Percentiles rank a stretch among this genome's conserved stretches.
Evolutionary conservation across 2,113 vertebrate genomes (phyloP).

Genomic region (Chascanopsetta lugubris): DNA sequence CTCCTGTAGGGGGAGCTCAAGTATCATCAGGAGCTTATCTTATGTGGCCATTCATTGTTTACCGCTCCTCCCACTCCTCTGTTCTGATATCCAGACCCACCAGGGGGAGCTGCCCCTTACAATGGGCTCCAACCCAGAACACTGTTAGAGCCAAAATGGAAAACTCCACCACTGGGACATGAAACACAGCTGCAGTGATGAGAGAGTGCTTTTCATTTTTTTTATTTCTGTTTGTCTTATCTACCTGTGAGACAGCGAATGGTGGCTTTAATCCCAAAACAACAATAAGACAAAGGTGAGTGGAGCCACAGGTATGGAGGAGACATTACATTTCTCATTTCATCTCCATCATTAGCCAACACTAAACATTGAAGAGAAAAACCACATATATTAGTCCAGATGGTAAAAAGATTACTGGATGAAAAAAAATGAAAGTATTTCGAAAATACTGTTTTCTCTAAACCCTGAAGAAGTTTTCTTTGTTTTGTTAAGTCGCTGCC

Average conservation of each 20-base stretch:
- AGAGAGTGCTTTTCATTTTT: not conserved
- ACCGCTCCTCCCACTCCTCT: not conserved
- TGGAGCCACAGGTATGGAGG: conserved; percentile 10
- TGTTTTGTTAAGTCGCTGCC: conserved; percentile 24
- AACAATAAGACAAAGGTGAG: not conserved
- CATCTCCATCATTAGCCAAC: conserved; percentile 16
- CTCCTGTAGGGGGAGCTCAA: too few species aligned
- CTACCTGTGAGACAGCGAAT: not conserved
- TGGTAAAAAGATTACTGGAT: too few species aligned
- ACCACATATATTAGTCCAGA: too few species aligned
- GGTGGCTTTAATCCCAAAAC: conserved; percentile 20
- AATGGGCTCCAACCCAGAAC: not conserved
- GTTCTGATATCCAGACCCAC: not conserved
- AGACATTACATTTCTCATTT: not conserved
- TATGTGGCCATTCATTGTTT: not conserved
- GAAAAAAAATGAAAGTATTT: too few species aligned
- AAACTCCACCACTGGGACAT: not conserved
- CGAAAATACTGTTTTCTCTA: conserved; percentile 33
- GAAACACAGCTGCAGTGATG: conserved; percentile 15
- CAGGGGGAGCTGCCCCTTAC: not conserved
- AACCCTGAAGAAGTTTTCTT: not conserved
- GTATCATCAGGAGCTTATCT: too few species aligned
- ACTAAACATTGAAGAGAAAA: too few species aligned
- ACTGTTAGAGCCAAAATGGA: not conserved
- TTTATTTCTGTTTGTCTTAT: too few species aligned